Evolutionary conservation across 2,888 invertebrate genomes (phyloP).

Genomic region (Pyrrhia umbra): DNA sequence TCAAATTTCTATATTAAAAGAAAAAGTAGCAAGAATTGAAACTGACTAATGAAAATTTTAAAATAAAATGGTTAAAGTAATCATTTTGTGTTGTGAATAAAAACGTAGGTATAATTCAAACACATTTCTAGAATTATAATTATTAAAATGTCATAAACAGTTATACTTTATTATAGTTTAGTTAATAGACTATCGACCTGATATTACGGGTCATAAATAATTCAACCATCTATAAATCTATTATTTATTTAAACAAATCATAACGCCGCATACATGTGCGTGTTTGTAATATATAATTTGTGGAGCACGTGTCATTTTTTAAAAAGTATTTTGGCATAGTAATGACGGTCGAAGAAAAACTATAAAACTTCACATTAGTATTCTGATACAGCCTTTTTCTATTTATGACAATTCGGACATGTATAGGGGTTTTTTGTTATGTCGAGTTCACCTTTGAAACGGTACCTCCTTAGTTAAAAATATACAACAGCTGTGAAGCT

Average conservation of each 20-base stretch:
- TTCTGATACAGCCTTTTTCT: slow-evolving; percentile 27
- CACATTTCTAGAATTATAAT: slow-evolving; percentile 36
- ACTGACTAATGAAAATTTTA: too few species aligned
- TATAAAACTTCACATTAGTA: slow-evolving; percentile 50
- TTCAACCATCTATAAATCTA: slow-evolving; percentile 51
- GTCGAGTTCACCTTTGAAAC: background rate
- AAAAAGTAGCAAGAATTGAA: too few species aligned
- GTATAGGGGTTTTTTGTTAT: slow-evolving; percentile 8
- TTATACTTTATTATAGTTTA: slow-evolving; percentile 50
- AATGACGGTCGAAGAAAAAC: slow-evolving; percentile 31
- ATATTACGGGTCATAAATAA: slow-evolving; percentile 51
- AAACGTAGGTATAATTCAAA: slow-evolving; percentile 7
- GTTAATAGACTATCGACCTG: slow-evolving; percentile 58
- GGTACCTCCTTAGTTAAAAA: background rate
- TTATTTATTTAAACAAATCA: slow-evolving; percentile 61
- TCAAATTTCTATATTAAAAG: too few species aligned
- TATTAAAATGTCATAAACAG: slow-evolving; percentile 44
- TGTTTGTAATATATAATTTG: slow-evolving; percentile 58
- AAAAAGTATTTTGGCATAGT: slow-evolving; percentile 41
- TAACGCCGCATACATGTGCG: slow-evolving; percentile 60
- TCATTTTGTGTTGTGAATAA: background rate
- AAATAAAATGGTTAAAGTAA: too few species aligned
- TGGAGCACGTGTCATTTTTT: slow-evolving; percentile 55
- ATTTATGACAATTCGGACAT: slow-evolving; percentile 9
- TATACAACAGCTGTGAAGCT: too few species aligned